Conservation (phyloP, 2,113 vertebrate species). For the Thunnus maccoyii region DNA sequence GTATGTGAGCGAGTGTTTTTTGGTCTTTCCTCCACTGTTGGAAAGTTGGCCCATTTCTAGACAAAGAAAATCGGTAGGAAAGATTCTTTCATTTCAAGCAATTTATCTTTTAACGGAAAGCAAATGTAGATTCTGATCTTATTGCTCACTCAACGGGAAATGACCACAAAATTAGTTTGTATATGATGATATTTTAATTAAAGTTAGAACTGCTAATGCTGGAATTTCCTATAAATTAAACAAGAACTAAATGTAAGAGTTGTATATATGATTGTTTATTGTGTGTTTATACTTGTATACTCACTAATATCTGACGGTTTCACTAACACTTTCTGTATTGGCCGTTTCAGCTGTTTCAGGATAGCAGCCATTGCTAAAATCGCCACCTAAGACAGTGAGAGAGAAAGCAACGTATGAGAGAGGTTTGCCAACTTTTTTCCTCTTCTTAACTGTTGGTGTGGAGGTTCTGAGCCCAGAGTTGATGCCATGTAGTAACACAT, state of each 20-base stretch:
- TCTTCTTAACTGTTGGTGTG: not conserved
- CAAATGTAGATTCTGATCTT: slow-evolving; percentile 1
- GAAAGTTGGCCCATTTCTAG: not conserved
- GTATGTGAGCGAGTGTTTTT: not conserved
- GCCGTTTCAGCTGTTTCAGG: slow-evolving; percentile 94
- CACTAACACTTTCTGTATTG: slow-evolving; percentile 89
- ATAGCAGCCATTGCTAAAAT: slow-evolving; percentile 95
- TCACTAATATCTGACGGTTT: slow-evolving; percentile 92
- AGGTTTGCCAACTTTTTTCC: not conserved
- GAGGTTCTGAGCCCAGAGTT: not conserved
- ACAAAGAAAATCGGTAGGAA: not conserved
- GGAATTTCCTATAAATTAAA: not conserved
- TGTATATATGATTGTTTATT: not conserved
- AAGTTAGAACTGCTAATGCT: not conserved
- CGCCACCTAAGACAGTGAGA: slow-evolving; percentile 87
- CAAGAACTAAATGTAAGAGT: not conserved
- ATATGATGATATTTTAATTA: not conserved
- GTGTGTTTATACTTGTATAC: slow-evolving; percentile 76
- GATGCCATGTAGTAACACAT: not conserved
- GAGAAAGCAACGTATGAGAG: not conserved
- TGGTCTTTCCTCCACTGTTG: not conserved
- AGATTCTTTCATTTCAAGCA: slow-evolving; percentile 5
- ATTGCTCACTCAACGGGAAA: slow-evolving; percentile 22
- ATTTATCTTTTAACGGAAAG: slow-evolving; percentile 23
- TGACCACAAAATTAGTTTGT: slow-evolving; percentile 10